Conservation (phyloP, 2,113 vertebrate species). For the Malurus melanocephalus region DNA sequence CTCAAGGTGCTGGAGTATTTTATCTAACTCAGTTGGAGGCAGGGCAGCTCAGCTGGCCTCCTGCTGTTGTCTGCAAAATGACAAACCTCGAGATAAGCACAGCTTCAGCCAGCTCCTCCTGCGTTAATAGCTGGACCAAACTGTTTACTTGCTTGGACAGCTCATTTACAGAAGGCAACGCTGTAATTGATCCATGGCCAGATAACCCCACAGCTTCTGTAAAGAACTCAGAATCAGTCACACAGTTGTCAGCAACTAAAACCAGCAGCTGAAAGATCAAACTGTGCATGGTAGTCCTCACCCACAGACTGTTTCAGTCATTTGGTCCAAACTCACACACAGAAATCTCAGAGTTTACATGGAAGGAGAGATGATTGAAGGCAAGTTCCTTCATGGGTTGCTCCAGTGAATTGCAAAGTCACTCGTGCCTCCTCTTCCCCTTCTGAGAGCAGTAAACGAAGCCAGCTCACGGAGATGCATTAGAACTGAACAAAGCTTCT, state of each 20-base stretch:
- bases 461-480: neutral
- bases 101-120: neutral
- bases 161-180: neutral
- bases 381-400: neutral
- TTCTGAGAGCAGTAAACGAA: neutral
- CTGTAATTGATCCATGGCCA: neutral
- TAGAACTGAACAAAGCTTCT: neutral
- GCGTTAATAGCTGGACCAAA: neutral
- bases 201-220: neutral
- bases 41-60: neutral
- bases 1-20: neutral
- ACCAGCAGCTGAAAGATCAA: neutral
- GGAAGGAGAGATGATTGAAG: neutral
- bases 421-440: neutral
- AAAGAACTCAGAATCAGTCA: neutral
- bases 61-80: neutral
- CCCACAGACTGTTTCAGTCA: neutral
- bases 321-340: neutral
- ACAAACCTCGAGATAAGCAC: neutral
- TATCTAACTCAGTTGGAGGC: neutral
- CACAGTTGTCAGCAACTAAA: neutral
- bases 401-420: neutral
- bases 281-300: neutral
- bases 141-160: neutral
- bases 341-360: neutral